Evolutionary conservation across 1,140 invertebrate species (phyloP).

Genomic region (Bradysia coprophila): DNA sequence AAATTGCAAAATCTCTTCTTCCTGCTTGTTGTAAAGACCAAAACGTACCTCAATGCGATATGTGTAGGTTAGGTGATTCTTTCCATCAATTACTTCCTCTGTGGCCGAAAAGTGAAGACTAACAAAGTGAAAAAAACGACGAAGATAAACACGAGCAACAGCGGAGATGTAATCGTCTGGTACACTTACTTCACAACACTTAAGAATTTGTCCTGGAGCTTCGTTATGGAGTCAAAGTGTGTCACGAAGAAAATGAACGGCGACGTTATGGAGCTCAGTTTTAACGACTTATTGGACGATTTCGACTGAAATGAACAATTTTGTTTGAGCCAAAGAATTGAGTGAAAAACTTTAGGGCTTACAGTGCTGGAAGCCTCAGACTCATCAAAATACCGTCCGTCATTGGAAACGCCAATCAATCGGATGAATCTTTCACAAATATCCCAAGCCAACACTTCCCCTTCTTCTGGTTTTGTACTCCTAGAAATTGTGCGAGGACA

Average conservation of each 20-base stretch:
- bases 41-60: not conserved
- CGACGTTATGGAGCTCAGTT: slow-evolving; percentile 19
- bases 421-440: slow-evolving; percentile 55
- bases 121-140: not conserved
- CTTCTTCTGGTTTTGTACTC: slow-evolving; percentile 66
- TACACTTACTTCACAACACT: slow-evolving; percentile 59
- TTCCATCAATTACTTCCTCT: not conserved
- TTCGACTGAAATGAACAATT: not conserved
- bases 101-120: not conserved
- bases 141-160: not conserved
- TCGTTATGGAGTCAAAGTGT: slow-evolving; percentile 58
- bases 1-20: not conserved
- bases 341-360: not conserved
- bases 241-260: slow-evolving; percentile 70
- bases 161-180: not conserved
- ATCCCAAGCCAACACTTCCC: slow-evolving; percentile 60
- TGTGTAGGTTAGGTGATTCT: not conserved
- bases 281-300: not conserved
- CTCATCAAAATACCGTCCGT: not conserved
- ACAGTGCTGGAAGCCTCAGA: not conserved
- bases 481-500: slow-evolving; percentile 12
- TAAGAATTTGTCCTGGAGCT: slow-evolving; percentile 48
- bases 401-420: not conserved
- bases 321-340: not conserved
- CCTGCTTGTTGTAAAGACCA: not conserved